These are phyloP conservation scores for Apamea epomidion DNA, from an alignment of 2,888 invertebrate species.

Conservation along the genomic window DNA sequence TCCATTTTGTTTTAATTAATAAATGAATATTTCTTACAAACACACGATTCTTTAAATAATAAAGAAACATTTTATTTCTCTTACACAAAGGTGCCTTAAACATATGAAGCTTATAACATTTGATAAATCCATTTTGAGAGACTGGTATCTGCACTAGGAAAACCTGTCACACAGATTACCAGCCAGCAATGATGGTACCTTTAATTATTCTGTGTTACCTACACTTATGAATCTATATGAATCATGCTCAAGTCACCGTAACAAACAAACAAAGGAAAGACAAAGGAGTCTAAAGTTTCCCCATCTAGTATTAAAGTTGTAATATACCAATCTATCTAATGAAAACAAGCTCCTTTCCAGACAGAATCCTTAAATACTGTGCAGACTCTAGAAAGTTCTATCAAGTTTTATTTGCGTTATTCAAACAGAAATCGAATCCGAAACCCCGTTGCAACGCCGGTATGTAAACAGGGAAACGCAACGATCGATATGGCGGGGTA, in stretches of 20 bases:
- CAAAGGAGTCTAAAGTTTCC: constrained; percentile 22
- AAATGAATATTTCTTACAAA: not conserved
- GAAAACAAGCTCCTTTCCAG: constrained; percentile 12
- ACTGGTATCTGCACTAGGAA: not conserved
- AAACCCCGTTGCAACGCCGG: constrained; percentile 69
- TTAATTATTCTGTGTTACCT: not conserved
- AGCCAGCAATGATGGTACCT: not conserved
- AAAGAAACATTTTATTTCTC: not conserved
- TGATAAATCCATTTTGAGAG: not conserved
- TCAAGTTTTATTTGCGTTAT: constrained; percentile 49
- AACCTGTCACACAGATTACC: not conserved
- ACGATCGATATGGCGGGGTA: constrained; percentile 88
- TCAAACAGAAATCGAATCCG: constrained; percentile 61
- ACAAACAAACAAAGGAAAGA: constrained; percentile 38
- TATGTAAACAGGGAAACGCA: constrained; percentile 85
- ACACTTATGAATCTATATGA: not conserved
- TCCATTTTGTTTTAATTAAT: not conserved
- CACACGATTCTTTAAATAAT: not conserved
- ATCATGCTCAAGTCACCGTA: not conserved
- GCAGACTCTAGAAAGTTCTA: constrained; percentile 30
- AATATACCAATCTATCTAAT: constrained; percentile 7
- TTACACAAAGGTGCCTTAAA: not conserved
- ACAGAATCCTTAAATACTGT: constrained; percentile 23
- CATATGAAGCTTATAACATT: not conserved
- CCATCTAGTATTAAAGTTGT: not conserved